Percentiles rank a stretch among this genome's conserved stretches.
These are phyloP conservation scores for Dermochelys coriacea DNA, from an alignment of 2,797 vertebrate genomes.

Conservation along the genomic window DNA sequence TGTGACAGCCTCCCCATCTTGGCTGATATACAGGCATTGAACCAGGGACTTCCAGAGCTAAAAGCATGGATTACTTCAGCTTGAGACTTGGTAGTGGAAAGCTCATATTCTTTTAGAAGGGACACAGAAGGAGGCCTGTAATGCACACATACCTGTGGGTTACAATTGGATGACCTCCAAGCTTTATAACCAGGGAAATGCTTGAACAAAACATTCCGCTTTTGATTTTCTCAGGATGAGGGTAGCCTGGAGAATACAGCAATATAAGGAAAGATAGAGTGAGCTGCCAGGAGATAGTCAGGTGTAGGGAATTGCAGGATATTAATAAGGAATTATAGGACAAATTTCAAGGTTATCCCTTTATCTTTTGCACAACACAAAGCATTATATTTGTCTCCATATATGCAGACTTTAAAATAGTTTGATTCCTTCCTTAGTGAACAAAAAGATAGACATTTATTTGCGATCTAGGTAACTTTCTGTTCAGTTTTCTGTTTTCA, in stretches of 20 bases:
- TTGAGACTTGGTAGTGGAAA: neutral
- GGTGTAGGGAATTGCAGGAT: neutral
- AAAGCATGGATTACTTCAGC: neutral
- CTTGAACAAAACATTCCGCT: neutral
- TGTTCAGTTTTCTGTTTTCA: neutral
- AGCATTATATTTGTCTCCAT: neutral
- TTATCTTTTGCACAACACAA: neutral
- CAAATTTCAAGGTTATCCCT: neutral
- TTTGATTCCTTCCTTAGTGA: neutral
- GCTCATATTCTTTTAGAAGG: neutral
- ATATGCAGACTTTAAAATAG: neutral
- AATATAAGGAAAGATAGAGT: neutral
- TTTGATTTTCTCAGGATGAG: neutral
- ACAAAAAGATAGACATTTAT: neutral
- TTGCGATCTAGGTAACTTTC: neutral
- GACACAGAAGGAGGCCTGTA: neutral
- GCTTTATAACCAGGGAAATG: neutral
- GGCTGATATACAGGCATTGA: rapidly evolving
- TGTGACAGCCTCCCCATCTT: neutral
- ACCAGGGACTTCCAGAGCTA: neutral
- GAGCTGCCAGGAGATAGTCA: neutral
- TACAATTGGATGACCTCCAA: neutral
- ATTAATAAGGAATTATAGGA: neutral
- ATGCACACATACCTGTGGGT: neutral
- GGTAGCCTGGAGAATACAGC: neutral